Base-by-base conservation (phyloP, 2,113 vertebrate genomes). In the Mandrillus leucophaeus region DNA sequence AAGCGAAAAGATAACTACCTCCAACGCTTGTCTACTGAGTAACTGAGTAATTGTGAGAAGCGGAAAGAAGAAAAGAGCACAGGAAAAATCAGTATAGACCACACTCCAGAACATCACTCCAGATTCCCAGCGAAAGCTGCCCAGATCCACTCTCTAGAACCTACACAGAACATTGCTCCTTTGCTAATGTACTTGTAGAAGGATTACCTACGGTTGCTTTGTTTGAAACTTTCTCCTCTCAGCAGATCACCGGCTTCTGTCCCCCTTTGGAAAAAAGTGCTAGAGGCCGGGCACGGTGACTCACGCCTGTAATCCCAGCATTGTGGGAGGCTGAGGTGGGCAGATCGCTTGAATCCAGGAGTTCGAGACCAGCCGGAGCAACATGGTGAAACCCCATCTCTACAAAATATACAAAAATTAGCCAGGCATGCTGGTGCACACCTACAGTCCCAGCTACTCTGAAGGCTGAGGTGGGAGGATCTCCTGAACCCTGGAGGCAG, bases 191-290 rank as follows among this genome's bases (percentile, higher is more conserved):
- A 59, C 43, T 59, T 4, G 27, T 43, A 6, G 52, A 66, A 66
- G 38, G n/a, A 45, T 43, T 10, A 30, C 25, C 50, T 55, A 32
- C 48, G 32, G 22, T 6, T 66, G 40, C 12, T 75, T 78, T 55
- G 4, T 78, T 81, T 66, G 59, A 84, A 90, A 94, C 18, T 9
- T 88, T 68, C 88, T 97, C 23, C 75, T 90, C 88, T n/a, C 6
- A 80, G 91, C 22, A 90, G 70, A 55, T 30, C 45, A 66, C 17
- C 70, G 55, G 79, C 55, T 92, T 25, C 32, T 88, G 70, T n/a
- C 32, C 23, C 23, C n/a, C 30, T 81, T 61, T 72, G 81, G 94
- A 72, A 45, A 72, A 90, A 25, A 66, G 23, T 12, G 7, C 5
- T 12, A 61, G n/a, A 55, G 52, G 52, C 52, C 18, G 2, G 52